Percentiles rank a stretch among this genome's conserved stretches.
These are phyloP conservation scores for Ethmia dodecea DNA, from an alignment of 2,888 invertebrate species.

Conservation along the genomic window DNA sequence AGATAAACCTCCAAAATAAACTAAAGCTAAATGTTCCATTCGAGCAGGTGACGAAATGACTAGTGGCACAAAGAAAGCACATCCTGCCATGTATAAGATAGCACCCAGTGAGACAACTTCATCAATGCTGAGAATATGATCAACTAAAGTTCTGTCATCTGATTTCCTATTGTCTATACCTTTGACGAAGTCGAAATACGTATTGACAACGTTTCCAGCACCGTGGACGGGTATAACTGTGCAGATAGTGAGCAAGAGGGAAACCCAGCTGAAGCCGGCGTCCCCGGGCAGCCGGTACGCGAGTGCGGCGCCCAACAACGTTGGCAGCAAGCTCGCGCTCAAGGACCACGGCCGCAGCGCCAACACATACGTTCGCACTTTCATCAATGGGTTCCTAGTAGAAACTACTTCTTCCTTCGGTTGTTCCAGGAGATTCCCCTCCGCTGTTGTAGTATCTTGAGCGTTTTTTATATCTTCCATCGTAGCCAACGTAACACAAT, in stretches of 20 bases:
- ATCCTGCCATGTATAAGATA: constrained; percentile 91
- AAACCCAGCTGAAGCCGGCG: constrained; percentile 86
- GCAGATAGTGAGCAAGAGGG: constrained; percentile 88
- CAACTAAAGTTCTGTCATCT: constrained; percentile 96
- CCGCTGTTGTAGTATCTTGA: too few relatives aligned
- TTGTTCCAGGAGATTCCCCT: constrained; percentile 65
- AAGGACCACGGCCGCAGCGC: constrained; percentile 96
- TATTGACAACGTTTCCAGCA: constrained; percentile 97
- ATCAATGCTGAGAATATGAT: constrained; percentile 85
- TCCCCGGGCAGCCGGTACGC: constrained; percentile 90
- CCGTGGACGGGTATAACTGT: constrained; percentile 96
- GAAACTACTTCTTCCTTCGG: constrained; percentile 51
- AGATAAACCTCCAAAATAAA: constrained; percentile 96
- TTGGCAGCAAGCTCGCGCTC: constrained; percentile 94
- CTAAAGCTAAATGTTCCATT: constrained; percentile 95
- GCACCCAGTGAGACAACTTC: constrained; percentile 93
- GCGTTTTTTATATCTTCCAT: too few relatives aligned
- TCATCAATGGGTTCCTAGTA: constrained; percentile 83
- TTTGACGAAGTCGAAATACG: constrained; percentile 96
- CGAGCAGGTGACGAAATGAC: constrained; percentile 90
- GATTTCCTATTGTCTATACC: constrained; percentile 96
- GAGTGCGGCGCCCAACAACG: constrained; percentile 91
- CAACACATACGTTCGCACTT: constrained; percentile 90
- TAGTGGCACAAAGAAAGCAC: constrained; percentile 87
- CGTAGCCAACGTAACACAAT: too few relatives aligned